These are phyloP conservation scores for Hypocryptadius cinnamomeus DNA, from an alignment of 2,113 vertebrate species.

Conservation along the genomic window DNA sequence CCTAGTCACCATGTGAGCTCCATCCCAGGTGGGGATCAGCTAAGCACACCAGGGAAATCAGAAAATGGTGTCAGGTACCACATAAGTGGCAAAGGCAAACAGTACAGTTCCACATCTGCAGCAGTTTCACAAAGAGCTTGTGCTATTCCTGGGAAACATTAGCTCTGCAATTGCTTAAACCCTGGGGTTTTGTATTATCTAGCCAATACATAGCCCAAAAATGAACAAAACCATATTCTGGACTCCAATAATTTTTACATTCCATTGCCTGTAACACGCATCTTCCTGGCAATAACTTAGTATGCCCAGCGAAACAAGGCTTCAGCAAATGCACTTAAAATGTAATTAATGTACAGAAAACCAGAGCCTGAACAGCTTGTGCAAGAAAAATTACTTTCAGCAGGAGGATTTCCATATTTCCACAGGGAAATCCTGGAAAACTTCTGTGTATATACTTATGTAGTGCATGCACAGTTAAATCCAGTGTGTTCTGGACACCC, in stretches of 20 bases:
- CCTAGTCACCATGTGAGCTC: not conserved
- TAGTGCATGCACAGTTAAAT: not conserved
- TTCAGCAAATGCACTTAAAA: not conserved
- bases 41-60: not conserved
- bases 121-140: not conserved
- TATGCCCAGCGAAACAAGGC: not conserved
- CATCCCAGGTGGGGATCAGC: not conserved
- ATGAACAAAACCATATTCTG: not conserved
- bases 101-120: not conserved
- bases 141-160: not conserved
- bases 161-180: not conserved
- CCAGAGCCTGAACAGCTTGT: not conserved
- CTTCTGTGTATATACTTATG: not conserved
- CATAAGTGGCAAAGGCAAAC: not conserved
- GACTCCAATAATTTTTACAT: not conserved
- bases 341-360: not conserved
- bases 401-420: not conserved
- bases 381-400: not conserved
- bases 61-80: not conserved
- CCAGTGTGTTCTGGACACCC: not conserved
- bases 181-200: constrained; percentile 2
- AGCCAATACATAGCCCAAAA: not conserved
- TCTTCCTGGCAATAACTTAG: not conserved
- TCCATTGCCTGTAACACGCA: not conserved
- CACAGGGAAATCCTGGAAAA: not conserved